A percentile compares a stretch with the other conserved stretches of the same genome.
Evolutionary conservation across 2,113 vertebrate genomes (phyloP).

Genomic region (Dendrocopos noguchii): DNA sequence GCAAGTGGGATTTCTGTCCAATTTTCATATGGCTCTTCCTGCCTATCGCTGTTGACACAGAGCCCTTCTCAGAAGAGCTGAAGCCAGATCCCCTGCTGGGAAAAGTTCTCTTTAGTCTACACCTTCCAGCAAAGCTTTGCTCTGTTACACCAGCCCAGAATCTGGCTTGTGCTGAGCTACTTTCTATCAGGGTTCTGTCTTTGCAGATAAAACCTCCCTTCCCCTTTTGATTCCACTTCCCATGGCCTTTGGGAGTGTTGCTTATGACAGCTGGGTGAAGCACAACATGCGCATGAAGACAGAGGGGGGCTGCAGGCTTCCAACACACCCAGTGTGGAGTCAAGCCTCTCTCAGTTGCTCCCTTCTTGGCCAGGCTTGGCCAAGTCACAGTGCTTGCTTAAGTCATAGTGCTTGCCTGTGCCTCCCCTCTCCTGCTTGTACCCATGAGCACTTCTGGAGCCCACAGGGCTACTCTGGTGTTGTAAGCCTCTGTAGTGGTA

Average conservation of each 20-base stretch:
- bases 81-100: neutral
- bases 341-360: neutral
- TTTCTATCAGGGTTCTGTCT: neutral
- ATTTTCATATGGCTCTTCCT: slow-evolving; percentile 17
- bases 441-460: neutral
- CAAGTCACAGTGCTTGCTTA: neutral
- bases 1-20: neutral
- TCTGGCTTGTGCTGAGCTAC: neutral
- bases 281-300: neutral
- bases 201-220: neutral
- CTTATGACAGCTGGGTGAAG: neutral
- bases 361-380: neutral
- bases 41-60: slow-evolving; percentile 18
- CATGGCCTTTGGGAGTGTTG: neutral
- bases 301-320: accelerated
- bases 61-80: neutral
- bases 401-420: neutral
- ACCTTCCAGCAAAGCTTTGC: neutral
- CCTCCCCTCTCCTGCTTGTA: neutral
- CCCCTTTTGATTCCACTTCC: neutral
- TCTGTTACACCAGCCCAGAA: neutral
- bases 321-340: too few relatives aligned
- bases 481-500: neutral
- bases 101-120: neutral
- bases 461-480: neutral